These are phyloP conservation scores for Hyles euphorbiae DNA, from an alignment of 1,140 invertebrate species.

Conservation along the genomic window DNA sequence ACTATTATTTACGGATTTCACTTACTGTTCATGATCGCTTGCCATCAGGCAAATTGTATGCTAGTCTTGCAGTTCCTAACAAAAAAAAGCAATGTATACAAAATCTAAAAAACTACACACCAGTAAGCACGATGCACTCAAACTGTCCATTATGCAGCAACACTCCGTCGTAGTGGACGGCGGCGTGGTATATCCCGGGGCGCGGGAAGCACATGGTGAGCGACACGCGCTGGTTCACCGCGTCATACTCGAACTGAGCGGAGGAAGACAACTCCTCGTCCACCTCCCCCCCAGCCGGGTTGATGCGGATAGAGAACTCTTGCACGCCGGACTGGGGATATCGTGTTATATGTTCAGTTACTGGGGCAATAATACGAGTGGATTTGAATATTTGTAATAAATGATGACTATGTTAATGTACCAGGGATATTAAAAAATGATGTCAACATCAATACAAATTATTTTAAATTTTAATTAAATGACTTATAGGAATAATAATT, in stretches of 20 bases:
- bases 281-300: conserved; percentile 69
- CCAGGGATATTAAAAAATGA: too few relatives aligned
- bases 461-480: too few relatives aligned
- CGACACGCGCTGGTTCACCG: conserved; percentile 75
- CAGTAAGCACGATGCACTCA: conserved; percentile 92
- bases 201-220: conserved; percentile 74
- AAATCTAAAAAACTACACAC: conserved; percentile 59
- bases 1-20: too few relatives aligned
- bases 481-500: too few relatives aligned
- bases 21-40: too few relatives aligned
- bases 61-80: too few relatives aligned
- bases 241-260: conserved; percentile 75
- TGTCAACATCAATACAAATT: too few relatives aligned
- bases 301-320: conserved; percentile 77
- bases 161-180: conserved; percentile 85
- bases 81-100: too few relatives aligned
- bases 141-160: conserved; percentile 93
- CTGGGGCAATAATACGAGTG: not conserved
- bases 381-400: not conserved
- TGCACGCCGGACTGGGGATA: conserved; percentile 25
- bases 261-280: conserved; percentile 76
- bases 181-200: conserved; percentile 87
- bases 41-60: too few relatives aligned
- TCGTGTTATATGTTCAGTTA: not conserved
- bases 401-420: too few relatives aligned